Evolutionary conservation across 2,113 vertebrate species (phyloP), one percentile per base, ranked within the genome.

Genomic region (Lycocorax pyrrhopterus): DNA sequence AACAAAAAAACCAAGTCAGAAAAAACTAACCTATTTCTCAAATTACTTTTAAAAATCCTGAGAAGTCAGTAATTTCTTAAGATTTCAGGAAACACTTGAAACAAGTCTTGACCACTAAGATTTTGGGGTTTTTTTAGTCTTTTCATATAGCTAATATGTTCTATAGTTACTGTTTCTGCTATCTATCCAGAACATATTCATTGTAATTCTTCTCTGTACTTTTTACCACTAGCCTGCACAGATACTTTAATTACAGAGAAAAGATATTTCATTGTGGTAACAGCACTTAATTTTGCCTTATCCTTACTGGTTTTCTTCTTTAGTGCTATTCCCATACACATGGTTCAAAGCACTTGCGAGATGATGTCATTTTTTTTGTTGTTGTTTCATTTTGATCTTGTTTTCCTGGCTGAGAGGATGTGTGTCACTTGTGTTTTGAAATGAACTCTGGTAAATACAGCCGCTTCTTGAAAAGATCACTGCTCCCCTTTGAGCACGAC

Each of bases 381-480:
- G 30, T 16, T 56, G 32, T 81, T 94, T 95, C 80, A 44, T 94
- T 96, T 94, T 89, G 73, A 67, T 84, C 62, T 77, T 39, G 75
- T 66, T 92, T 92, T 84, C 69, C 88, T 93, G 90, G 41, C 76
- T 84, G 64, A 77, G 75, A 81, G 83, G 92, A 95, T 82, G 90
- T 33, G 73, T 95, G 83, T 68, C 92, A 64, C 80, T 94, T 78
- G 68, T 18, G 4, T 84, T 94, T 96, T 86, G 91, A 88, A 96
- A 94, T 56, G 72, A 93, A 69, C 94, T 64, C 86, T 87, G 88
- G 67, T 58, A 94, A 96, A 94, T 72, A 87, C 64, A 90, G 66
- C 35, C 25, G 2, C 85, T 93, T 86, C 94, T 96, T 95, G 85
- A 91, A 90, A 93, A 96, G 80, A 94, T 87, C 93, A 92, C 60